Evolutionary conservation across 2,797 vertebrate species (phyloP).

Genomic region (Onychomys arenicola): DNA sequence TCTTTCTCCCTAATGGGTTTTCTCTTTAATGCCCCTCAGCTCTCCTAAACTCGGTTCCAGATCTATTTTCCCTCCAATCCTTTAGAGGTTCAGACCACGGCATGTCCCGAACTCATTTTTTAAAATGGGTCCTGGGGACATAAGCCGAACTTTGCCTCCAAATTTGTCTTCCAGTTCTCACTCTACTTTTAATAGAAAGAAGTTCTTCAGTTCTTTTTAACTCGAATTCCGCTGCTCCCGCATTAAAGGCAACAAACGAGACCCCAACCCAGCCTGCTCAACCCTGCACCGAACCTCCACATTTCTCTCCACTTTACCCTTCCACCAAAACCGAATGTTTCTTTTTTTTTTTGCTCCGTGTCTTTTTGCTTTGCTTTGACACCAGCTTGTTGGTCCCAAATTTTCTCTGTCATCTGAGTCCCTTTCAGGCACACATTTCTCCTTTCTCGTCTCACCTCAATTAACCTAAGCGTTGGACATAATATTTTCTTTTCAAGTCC

Average conservation of each 20-base stretch:
- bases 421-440: slow-evolving; percentile 5
- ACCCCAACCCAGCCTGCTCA: neutral
- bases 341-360: neutral
- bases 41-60: neutral
- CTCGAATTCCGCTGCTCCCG: neutral
- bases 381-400: neutral
- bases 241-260: neutral
- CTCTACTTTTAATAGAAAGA: neutral
- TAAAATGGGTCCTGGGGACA: neutral
- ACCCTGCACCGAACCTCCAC: neutral
- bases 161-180: neutral
- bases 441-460: neutral
- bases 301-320: neutral
- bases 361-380: slow-evolving; percentile 20
- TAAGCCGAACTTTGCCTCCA: slow-evolving; percentile 14
- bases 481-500: slow-evolving; percentile 13
- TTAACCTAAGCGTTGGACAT: slow-evolving; percentile 46
- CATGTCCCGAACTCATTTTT: neutral
- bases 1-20: neutral
- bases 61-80: neutral
- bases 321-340: neutral
- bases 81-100: neutral
- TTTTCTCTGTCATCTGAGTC: slow-evolving; percentile 9
- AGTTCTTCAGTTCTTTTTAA: slow-evolving; percentile 1
- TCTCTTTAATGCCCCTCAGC: neutral